Conservation (phyloP, 92 coral and sea anemone genomes). For the Epizoanthus rinbou region DNA sequence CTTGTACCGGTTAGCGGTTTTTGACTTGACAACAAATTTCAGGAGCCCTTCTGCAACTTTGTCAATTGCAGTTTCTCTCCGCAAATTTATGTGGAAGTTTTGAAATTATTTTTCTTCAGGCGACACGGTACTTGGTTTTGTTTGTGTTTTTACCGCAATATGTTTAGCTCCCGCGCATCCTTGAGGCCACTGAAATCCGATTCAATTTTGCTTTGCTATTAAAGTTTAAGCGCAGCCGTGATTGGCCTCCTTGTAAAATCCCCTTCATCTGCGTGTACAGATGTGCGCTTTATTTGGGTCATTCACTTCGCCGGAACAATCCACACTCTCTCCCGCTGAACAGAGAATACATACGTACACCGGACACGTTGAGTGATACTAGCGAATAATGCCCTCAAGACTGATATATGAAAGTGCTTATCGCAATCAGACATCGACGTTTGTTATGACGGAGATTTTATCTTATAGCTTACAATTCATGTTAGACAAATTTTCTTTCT, state of each 20-base stretch:
- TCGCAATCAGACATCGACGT: background rate
- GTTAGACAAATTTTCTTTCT: background rate
- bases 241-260: slow-evolving; percentile 21
- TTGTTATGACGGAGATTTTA: slow-evolving; percentile 9
- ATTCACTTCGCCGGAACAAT: background rate
- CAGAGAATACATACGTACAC: background rate
- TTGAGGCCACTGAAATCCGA: slow-evolving; percentile 9
- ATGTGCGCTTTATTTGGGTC: background rate
- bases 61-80: background rate
- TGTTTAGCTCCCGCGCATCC: background rate
- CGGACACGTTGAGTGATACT: slow-evolving; percentile 3
- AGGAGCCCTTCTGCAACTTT: background rate
- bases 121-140: background rate
- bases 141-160: background rate
- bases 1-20: background rate
- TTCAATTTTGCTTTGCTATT: slow-evolving; percentile 5
- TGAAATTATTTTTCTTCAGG: background rate
- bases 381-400: background rate
- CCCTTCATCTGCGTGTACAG: background rate
- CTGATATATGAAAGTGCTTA: background rate
- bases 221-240: slow-evolving; percentile 6
- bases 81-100: background rate
- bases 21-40: background rate
- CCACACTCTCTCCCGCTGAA: background rate
- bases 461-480: background rate